Base-by-base conservation (phyloP, 2,888 invertebrate species). In the Papilio demoleus region DNA sequence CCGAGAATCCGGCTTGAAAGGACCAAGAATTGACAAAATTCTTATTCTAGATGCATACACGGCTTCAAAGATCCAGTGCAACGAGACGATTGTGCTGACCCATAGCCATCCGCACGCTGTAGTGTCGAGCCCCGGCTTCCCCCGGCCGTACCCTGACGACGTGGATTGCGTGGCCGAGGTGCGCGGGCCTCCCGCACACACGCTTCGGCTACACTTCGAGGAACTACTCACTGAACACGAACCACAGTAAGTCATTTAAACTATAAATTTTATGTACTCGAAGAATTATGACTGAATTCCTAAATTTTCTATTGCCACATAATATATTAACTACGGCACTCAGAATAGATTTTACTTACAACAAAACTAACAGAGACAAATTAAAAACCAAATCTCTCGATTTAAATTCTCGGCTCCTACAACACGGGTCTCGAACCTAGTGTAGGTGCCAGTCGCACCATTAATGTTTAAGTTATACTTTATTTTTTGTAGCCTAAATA, bases 101-200 rank as follows among this genome's bases (percentile, higher is more conserved):
- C 94, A 94, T 77, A 94, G 94, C 71, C 94, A 95, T 80, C 94
- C 95, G 0, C 93, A 95, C 75, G 94, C 94, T 0, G 93, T 94
- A 0, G 90, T 97, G n/a, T 94, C 95, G 62, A 97, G 96, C 81
- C 97, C 97, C 2, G 95, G 95, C 45, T 97, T 96, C 85, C 97
- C 97, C 0, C 93, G 94, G 17, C 94, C 94, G 19, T 97, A 97
- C 88, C 96, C 95, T 0, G 95, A 96, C 79, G 96, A 96, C 81
- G 94, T 95, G 50, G 94, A 95, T 74, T 98, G 98, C 84, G 93
- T 94, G 75, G 96, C 95, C 76, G 94, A 94, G 71, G 93, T 98
- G 62, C 89, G 92, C 4, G 95, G 96, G 2, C 95, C 96, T 0
- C 91, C 94, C 0, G 95, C 95, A 17, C 95, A 95, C 80, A 94